Conservation (phyloP, 2,797 vertebrate genomes). For the Sebastes iracundus region DNA sequence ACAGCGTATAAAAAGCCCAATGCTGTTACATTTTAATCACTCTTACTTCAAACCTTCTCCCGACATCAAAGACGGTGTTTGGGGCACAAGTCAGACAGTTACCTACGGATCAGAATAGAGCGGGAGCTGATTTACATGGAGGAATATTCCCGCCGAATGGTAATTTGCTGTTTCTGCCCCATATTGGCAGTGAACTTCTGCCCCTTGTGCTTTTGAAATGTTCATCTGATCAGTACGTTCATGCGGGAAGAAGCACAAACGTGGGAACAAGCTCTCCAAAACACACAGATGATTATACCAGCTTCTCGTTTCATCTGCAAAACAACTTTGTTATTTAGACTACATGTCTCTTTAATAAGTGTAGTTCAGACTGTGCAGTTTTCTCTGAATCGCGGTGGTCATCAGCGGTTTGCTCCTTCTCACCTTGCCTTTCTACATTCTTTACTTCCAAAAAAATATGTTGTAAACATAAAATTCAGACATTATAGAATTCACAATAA, state of each 20-base stretch:
- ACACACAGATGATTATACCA: conserved; percentile 44
- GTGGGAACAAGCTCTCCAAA: conserved; percentile 23
- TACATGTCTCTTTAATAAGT: conserved; percentile 10
- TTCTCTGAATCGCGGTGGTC: conserved; percentile 6
- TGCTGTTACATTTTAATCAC: conserved; percentile 58
- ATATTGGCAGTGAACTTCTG: conserved; percentile 31
- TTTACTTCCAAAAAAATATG: conserved; percentile 15
- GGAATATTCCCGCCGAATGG: conserved; percentile 54
- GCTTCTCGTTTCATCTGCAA: conserved; percentile 39
- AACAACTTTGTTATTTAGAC: conserved; percentile 2
- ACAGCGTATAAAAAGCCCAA: background rate
- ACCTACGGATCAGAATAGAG: conserved; percentile 42
- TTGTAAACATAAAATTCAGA: background rate
- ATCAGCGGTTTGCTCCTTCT: conserved; percentile 2
- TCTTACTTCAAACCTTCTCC: conserved; percentile 42
- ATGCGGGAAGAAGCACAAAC: conserved; percentile 25
- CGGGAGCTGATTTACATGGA: conserved; percentile 50
- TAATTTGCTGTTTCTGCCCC: conserved; percentile 56
- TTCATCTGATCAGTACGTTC: conserved; percentile 52
- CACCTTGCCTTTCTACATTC: conserved; percentile 1
- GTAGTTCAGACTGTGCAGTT: conserved; percentile 4
- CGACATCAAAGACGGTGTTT: conserved; percentile 65
- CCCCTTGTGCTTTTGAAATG: conserved; percentile 55
- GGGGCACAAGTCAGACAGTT: conserved; percentile 55
- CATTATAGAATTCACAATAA: conserved; percentile 5